Percentiles rank a stretch among this genome's conserved stretches.
These are phyloP conservation scores for Tapera naevia DNA, from an alignment of 2,797 vertebrate genomes.

Conservation along the genomic window DNA sequence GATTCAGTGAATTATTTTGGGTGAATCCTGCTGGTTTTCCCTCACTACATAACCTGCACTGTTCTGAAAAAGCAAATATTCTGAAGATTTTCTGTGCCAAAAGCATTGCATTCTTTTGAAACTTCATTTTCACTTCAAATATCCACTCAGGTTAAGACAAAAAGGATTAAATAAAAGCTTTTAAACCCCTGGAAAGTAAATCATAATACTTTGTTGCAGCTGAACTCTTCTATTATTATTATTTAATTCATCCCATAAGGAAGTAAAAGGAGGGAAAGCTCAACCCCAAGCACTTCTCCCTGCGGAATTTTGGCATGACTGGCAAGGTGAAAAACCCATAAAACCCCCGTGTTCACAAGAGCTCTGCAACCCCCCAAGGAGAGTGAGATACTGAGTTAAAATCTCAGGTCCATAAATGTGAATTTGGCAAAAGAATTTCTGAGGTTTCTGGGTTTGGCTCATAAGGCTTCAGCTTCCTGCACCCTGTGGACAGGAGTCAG, in stretches of 20 bases:
- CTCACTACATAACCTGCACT: rapidly evolving
- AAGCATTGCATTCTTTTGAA: neutral
- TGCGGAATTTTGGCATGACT: rapidly evolving
- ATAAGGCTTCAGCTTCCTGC: neutral
- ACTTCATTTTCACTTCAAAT: neutral
- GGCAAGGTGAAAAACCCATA: neutral
- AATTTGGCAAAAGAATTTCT: neutral
- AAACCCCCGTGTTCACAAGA: rapidly evolving
- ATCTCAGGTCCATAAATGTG: neutral
- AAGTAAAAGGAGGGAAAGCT: neutral
- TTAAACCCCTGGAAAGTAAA: neutral
- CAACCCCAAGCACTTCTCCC: neutral
- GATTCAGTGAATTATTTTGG: neutral
- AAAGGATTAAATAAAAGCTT: slow-evolving; percentile 3
- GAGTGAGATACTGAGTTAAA: neutral
- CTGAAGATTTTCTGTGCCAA: neutral
- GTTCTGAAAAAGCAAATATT: neutral
- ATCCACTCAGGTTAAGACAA: neutral
- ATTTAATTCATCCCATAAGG: neutral
- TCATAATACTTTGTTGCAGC: neutral
- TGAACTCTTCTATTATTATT: neutral
- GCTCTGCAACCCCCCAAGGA: neutral
- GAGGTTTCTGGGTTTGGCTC: neutral
- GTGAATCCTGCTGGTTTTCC: neutral
- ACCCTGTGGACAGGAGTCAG: rapidly evolving